Evolutionary conservation across 2,797 vertebrate genomes (phyloP), one percentile per base, ranked within the genome.

Genomic region (Sternotherus odoratus): DNA sequence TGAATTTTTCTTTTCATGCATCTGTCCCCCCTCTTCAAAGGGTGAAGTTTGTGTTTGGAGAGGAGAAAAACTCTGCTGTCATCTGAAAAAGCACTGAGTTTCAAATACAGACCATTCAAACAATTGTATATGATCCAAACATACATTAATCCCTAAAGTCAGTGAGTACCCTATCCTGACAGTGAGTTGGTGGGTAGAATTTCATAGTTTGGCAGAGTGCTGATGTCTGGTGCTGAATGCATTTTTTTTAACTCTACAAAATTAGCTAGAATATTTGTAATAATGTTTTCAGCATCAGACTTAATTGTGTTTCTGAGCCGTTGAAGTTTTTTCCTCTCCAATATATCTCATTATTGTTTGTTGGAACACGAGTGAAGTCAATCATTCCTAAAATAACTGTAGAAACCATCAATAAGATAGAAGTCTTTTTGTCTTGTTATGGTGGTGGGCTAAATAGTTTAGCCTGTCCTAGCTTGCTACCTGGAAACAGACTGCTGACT

Each of bases 351-450:
- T 86, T 95, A 95, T 78, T 93, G 81, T 16, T 75, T 93, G 82
- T 94, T 89, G 69, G 57, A 94, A 95, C 88, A 87, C 90, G 82
- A 96, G 91, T 85, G 57, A 54, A 83, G 48, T 86, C 77, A 77
- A n/a, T 94, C 90, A 91, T 95, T 83, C 86, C 86, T 94, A 90
- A 96, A 95, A 97, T 96, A 95, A 63, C 85, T 3, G 1, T 89
- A 95, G 88, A 77, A 97, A 92, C 50, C 3, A 0, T 8, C 4
- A 51, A 83, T 48, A 19, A n/a, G 86, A 92, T 51, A 95, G 91
- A 93, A 97, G 75, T 11, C 2, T 82, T 82, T 95, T 95, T 89
- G 83, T 89, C 50, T 94, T 79, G 39, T 28, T 92, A 85, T 79
- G 39, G 19, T 77, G 83, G 92, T 81, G 86, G 84, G 33, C 82